Percentiles rank a stretch among this genome's conserved stretches.
phyloP scores from a whole-genome alignment of 2,797 vertebrate genomes.

The Chelon auratus region DNA sequence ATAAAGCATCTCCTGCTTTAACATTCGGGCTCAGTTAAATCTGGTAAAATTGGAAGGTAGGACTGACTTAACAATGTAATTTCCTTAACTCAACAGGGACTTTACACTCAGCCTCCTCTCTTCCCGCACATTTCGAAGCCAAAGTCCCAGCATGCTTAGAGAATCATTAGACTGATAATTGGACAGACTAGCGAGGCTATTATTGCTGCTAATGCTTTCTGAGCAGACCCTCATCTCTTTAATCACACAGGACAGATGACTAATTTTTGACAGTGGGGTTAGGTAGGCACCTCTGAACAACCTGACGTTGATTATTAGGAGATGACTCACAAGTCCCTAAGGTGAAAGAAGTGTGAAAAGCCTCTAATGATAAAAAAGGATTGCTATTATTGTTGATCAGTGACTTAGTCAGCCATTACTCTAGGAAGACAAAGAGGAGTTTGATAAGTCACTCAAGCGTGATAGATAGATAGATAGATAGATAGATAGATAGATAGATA shows the following conservation, averaged over 20 bases:
- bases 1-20: constrained; percentile 5
- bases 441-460: background rate
- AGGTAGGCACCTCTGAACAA: constrained; percentile 26
- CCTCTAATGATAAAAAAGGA: constrained; percentile 23
- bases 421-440: constrained; percentile 2
- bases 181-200: constrained; percentile 39
- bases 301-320: constrained; percentile 28
- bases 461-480: too few species aligned
- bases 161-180: constrained; percentile 61
- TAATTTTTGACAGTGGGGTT: constrained; percentile 38
- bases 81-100: constrained; percentile 43
- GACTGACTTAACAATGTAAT: constrained; percentile 46
- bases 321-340: constrained; percentile 39
- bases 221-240: constrained; percentile 30
- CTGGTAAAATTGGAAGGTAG: constrained; percentile 7
- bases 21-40: constrained; percentile 41
- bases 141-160: constrained; percentile 42
- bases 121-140: constrained; percentile 10
- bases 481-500: too few species aligned
- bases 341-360: constrained; percentile 25
- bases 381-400: constrained; percentile 2
- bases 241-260: constrained; percentile 53
- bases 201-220: constrained; percentile 39
- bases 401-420: constrained; percentile 16
- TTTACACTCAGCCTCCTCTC: constrained; percentile 17